A percentile compares a stretch with the other conserved stretches of the same genome.
These are phyloP conservation scores for Chunga burmeisteri DNA, from an alignment of 2,113 vertebrate genomes.

Conservation along the genomic window DNA sequence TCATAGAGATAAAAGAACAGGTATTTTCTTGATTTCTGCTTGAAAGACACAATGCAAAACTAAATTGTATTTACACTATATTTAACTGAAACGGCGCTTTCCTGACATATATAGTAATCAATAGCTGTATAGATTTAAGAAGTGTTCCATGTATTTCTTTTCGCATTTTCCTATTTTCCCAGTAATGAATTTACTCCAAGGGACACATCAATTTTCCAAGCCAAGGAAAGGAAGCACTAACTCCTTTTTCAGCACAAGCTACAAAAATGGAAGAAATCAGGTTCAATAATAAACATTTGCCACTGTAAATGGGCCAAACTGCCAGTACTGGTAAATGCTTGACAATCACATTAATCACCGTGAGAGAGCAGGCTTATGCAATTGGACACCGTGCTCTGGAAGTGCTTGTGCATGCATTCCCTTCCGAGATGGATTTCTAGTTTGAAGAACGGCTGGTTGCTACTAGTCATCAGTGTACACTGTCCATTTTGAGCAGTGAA, in stretches of 20 bases:
- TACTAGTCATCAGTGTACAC: constrained; percentile 5
- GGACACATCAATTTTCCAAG: background rate
- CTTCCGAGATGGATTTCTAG: background rate
- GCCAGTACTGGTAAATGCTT: background rate
- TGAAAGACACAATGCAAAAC: background rate
- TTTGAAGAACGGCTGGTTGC: background rate
- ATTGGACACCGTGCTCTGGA: background rate
- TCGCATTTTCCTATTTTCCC: background rate
- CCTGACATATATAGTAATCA: background rate
- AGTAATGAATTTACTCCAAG: background rate
- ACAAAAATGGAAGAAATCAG: background rate
- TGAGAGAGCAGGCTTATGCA: background rate
- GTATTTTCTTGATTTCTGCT: background rate
- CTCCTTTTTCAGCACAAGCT: background rate
- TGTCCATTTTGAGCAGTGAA: constrained; percentile 31
- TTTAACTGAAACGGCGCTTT: background rate
- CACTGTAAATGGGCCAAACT: background rate
- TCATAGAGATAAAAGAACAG: background rate
- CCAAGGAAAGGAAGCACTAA: background rate
- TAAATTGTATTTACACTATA: background rate
- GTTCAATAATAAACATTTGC: background rate
- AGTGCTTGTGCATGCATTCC: constrained; percentile 32
- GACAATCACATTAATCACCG: constrained; percentile 19
- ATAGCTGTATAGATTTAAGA: background rate
- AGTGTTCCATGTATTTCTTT: background rate